Conservation (phyloP, 2,113 vertebrate species). For the Apeltes quadracus region DNA sequence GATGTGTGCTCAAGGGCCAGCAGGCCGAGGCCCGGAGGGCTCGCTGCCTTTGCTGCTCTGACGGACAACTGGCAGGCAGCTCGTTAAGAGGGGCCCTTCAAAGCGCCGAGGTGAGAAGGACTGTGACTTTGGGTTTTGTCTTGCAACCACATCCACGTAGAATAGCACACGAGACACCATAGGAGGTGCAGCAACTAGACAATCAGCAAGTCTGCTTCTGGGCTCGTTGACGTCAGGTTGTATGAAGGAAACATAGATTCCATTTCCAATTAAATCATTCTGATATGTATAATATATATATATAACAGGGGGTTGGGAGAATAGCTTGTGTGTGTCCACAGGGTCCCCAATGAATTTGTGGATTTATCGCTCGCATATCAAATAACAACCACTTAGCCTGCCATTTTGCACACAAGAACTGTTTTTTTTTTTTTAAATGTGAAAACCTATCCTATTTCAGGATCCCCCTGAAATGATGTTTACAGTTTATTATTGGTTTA, state of each 20-base stretch:
- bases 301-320: too few species aligned
- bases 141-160: conserved; percentile 46
- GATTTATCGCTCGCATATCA: background rate
- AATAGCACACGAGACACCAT: conserved; percentile 32
- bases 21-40: conserved; percentile 69
- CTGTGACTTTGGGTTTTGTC: conserved; percentile 41
- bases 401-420: too few species aligned
- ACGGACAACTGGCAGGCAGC: conserved; percentile 70
- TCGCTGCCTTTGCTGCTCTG: conserved; percentile 62
- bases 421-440: background rate
- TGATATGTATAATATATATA: too few species aligned
- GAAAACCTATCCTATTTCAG: background rate
- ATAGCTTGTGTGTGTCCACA: background rate
- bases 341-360: conserved; percentile 1
- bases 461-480: too few species aligned
- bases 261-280: background rate
- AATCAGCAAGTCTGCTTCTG: conserved; percentile 32
- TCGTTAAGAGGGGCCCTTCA: conserved; percentile 71
- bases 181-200: conserved; percentile 26
- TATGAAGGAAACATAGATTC: conserved; percentile 9
- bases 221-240: background rate
- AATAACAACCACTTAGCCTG: background rate
- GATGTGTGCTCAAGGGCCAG: conserved; percentile 76
- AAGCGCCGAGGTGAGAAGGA: conserved; percentile 58
- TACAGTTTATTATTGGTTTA: too few species aligned